Evolutionary conservation across 1,140 invertebrate genomes (phyloP).

Genomic region (Acyrthosiphon pisum): DNA sequence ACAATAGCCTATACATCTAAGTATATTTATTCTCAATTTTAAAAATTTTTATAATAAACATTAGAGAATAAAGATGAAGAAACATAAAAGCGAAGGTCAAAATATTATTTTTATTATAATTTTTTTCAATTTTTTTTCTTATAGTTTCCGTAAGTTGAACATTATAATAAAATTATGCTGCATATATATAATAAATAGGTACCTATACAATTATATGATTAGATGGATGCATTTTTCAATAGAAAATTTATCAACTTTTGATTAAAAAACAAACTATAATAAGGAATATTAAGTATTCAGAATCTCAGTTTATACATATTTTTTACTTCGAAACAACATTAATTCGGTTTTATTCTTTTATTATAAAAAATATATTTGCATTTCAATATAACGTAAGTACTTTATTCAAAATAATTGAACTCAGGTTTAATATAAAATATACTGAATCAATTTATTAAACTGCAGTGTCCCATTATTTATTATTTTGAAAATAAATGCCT

Average conservation of each 20-base stretch:
- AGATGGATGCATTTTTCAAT: background rate
- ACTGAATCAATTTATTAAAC: background rate
- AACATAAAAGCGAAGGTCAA: background rate
- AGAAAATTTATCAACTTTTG: slow-evolving; percentile 2
- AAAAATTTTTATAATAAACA: background rate
- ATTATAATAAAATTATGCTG: background rate
- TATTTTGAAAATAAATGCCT: background rate
- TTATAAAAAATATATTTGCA: background rate
- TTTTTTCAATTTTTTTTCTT: background rate
- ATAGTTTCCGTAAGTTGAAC: background rate
- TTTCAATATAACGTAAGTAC: background rate
- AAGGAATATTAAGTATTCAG: background rate
- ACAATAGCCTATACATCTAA: slow-evolving; percentile 30
- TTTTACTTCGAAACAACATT: background rate
- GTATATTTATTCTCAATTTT: background rate
- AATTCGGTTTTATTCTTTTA: background rate
- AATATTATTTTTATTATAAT: background rate
- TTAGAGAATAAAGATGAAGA: background rate
- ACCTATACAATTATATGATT: background rate
- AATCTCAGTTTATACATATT: background rate
- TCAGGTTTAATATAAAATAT: background rate
- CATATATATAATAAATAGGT: background rate
- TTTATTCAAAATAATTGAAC: background rate
- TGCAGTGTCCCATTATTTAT: background rate
- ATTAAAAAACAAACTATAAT: background rate